Percentiles rank a stretch among this genome's conserved stretches.
These are phyloP conservation scores for Gavia stellata DNA, from an alignment of 2,113 vertebrate species.

Conservation along the genomic window DNA sequence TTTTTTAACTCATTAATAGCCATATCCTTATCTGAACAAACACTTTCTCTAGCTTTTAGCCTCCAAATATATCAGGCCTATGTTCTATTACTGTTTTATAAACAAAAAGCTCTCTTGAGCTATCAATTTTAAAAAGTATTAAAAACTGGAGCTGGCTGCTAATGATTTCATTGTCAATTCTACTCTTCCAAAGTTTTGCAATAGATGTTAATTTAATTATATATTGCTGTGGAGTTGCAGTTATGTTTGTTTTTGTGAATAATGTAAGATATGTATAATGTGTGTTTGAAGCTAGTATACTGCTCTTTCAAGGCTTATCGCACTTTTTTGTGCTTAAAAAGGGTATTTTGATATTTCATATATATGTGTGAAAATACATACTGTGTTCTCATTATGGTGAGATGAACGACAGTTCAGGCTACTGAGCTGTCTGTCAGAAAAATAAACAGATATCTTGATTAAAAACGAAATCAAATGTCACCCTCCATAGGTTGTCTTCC, in stretches of 20 bases:
- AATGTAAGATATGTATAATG: background rate
- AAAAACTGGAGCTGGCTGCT: background rate
- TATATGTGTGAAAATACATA: fast-evolving
- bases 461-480: background rate
- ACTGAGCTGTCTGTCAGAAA: background rate
- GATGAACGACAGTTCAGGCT: background rate
- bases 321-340: background rate
- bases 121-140: background rate
- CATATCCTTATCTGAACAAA: background rate
- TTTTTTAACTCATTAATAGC: background rate
- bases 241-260: background rate
- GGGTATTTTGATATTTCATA: background rate
- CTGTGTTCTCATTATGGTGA: background rate
- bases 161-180: background rate
- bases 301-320: background rate
- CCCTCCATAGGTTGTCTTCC: background rate
- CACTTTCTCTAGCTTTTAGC: background rate
- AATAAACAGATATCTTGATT: background rate
- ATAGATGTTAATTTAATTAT: background rate
- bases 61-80: background rate
- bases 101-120: background rate
- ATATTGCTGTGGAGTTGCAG: background rate
- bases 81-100: background rate
- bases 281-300: background rate
- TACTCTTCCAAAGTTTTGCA: background rate